phyloP scores from a whole-genome alignment of 2,113 vertebrate genomes.

The Pelecanus crispus region DNA sequence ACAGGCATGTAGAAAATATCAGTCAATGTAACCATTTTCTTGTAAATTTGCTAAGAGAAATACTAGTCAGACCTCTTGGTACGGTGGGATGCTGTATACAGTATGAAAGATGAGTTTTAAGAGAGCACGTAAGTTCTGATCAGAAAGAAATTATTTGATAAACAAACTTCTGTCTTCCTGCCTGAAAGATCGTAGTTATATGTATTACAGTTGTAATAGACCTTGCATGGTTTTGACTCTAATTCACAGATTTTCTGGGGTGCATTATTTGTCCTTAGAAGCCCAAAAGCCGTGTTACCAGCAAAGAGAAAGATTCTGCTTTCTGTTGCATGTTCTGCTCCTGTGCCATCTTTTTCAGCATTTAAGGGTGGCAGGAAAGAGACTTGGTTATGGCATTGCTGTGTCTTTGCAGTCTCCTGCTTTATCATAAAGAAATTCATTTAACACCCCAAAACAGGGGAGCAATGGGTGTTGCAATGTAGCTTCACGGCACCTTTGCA shows the following conservation, averaged over 20 bases:
- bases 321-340: background rate
- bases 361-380: background rate
- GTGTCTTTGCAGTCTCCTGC: background rate
- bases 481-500: background rate
- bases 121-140: background rate
- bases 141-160: background rate
- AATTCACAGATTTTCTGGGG: background rate
- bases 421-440: background rate
- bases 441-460: background rate
- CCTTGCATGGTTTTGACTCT: background rate
- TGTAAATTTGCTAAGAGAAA: background rate
- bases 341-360: background rate
- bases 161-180: background rate
- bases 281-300: background rate
- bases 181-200: background rate
- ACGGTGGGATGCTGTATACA: background rate
- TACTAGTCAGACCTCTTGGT: background rate
- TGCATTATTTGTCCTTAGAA: background rate
- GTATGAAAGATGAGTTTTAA: background rate
- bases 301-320: background rate
- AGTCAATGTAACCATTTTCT: background rate
- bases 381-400: background rate
- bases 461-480: background rate
- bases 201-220: background rate
- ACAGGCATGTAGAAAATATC: background rate